Percentiles rank a stretch among this genome's conserved stretches.
Conservation (phyloP, 2,888 invertebrate species). For the Apoda limacodes region DNA sequence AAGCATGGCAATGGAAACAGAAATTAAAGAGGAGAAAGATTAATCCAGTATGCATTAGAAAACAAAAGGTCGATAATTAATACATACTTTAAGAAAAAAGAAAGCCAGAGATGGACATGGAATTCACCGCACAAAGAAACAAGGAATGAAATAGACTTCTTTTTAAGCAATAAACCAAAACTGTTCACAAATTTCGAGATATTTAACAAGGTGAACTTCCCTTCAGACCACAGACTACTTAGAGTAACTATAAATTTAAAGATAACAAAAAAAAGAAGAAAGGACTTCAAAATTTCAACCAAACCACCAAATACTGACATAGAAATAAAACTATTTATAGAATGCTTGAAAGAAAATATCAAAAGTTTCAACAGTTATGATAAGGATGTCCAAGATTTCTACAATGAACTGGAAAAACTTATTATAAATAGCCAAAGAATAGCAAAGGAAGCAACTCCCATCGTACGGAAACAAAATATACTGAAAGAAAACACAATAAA, state of each 20-base stretch:
- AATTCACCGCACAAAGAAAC: background rate
- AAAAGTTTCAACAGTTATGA: too few relatives aligned
- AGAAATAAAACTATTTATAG: background rate
- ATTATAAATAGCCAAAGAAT: too few relatives aligned
- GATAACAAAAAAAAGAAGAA: constrained; percentile 2
- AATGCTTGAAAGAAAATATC: background rate
- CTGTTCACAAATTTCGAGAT: background rate
- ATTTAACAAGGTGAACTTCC: background rate
- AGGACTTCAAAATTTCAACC: background rate
- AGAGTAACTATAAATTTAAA: too few relatives aligned
- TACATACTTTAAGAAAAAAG: too few relatives aligned
- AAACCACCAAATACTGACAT: background rate
- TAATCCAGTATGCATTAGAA: too few relatives aligned
- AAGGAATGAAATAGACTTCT: constrained; percentile 4
- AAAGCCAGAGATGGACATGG: constrained; percentile 1
- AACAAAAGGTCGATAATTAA: too few relatives aligned
- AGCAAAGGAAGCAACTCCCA: too few relatives aligned
- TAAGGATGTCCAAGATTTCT: too few relatives aligned
- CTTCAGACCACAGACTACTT: too few relatives aligned
- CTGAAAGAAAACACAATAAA: too few relatives aligned
- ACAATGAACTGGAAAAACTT: too few relatives aligned
- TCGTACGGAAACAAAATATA: constrained; percentile 4
- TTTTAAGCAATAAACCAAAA: background rate
- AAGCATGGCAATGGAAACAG: background rate
- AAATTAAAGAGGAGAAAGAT: background rate